phyloP scores from a whole-genome alignment of 2,888 invertebrate species.

The Pycnomerus fuliginosus region DNA sequence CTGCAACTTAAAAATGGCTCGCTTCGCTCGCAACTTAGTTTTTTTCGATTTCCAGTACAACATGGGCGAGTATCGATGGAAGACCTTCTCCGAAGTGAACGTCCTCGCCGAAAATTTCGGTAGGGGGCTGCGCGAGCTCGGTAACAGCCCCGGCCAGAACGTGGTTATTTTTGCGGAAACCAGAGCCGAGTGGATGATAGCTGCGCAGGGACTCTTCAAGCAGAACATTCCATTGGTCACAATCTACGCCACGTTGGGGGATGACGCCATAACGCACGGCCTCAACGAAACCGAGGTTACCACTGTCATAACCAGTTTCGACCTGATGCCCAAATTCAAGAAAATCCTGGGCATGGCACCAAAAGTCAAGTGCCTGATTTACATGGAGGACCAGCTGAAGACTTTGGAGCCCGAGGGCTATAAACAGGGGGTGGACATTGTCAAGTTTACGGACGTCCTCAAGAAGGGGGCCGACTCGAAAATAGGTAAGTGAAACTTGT shows the following conservation, averaged over 20 bases:
- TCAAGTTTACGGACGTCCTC: slow-evolving; percentile 74
- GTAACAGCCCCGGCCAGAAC: slow-evolving; percentile 70
- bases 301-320: slow-evolving; percentile 89
- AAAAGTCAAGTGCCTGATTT: slow-evolving; percentile 75
- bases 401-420: slow-evolving; percentile 68
- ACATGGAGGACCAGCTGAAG: slow-evolving; percentile 85
- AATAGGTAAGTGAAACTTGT: slow-evolving; percentile 53
- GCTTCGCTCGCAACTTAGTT: too few species aligned
- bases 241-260: slow-evolving; percentile 94
- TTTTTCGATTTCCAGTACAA: slow-evolving; percentile 78
- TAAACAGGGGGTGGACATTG: slow-evolving; percentile 69
- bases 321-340: slow-evolving; percentile 88
- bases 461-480: slow-evolving; percentile 54
- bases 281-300: slow-evolving; percentile 96
- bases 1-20: too few species aligned
- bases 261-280: slow-evolving; percentile 94
- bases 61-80: slow-evolving; percentile 93
- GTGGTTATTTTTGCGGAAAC: slow-evolving; percentile 97
- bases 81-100: slow-evolving; percentile 76
- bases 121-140: slow-evolving; percentile 79
- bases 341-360: slow-evolving; percentile 72
- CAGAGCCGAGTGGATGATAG: slow-evolving; percentile 96
- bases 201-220: slow-evolving; percentile 94
- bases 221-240: slow-evolving; percentile 95
- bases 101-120: slow-evolving; percentile 76